Conservation (phyloP, 2,888 invertebrate species). For the Ophion slaviceki region DNA sequence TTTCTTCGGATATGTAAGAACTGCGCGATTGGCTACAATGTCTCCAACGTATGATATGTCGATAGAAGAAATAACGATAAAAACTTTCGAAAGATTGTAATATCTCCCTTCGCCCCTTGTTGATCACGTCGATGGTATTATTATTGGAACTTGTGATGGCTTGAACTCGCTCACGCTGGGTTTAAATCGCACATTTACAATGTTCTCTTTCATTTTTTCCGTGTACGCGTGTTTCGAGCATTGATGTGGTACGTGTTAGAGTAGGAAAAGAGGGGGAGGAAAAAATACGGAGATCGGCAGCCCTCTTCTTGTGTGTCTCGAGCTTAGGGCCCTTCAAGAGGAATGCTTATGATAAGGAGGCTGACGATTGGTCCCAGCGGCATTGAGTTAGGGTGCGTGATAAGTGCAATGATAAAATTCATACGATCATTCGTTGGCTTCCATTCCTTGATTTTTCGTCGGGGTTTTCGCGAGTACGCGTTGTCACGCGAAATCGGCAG, state of each 20-base stretch:
- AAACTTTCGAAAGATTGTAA: slow-evolving; percentile 35
- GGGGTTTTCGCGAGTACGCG: not conserved
- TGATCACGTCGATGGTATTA: slow-evolving; percentile 36
- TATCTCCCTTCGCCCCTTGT: slow-evolving; percentile 22
- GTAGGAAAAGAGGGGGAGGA: slow-evolving; percentile 2
- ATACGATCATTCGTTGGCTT: slow-evolving; percentile 42
- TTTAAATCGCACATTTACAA: not conserved
- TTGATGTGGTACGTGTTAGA: not conserved
- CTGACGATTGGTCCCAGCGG: slow-evolving; percentile 82
- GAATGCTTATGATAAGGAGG: slow-evolving; percentile 70
- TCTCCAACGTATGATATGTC: slow-evolving; percentile 62
- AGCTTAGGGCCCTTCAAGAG: slow-evolving; percentile 11
- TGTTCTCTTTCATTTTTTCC: not conserved
- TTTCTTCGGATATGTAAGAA: slow-evolving; percentile 52
- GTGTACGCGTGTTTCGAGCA: not conserved
- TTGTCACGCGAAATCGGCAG: slow-evolving; percentile 20
- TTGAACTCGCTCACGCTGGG: not conserved
- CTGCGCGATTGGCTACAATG: slow-evolving; percentile 46
- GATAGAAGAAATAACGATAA: slow-evolving; percentile 58
- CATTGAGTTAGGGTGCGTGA: slow-evolving; percentile 77
- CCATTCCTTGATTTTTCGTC: not conserved
- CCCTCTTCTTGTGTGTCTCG: slow-evolving; percentile 5
- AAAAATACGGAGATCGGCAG: slow-evolving; percentile 15
- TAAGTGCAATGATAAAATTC: slow-evolving; percentile 69
- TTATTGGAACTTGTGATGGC: slow-evolving; percentile 46